Base-by-base conservation (phyloP, 2,797 vertebrate genomes). In the Acestrorhynchus altus region DNA sequence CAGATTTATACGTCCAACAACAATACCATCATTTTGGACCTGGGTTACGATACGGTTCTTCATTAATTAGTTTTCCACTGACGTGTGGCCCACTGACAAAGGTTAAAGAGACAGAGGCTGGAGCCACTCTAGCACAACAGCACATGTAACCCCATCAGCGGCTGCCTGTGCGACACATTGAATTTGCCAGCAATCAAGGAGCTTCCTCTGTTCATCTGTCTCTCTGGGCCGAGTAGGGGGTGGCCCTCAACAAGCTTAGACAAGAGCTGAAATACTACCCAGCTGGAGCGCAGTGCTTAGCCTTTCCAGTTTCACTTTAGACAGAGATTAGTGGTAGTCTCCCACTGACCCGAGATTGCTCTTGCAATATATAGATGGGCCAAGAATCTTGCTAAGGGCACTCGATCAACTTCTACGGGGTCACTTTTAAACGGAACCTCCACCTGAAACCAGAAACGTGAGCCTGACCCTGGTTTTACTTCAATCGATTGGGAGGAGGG, bases 51-150 rank as follows among this genome's bases (percentile, higher is more conserved):
- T 70, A 76, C 26, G 42, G n/a, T 64, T 72, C 57, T 40, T 44
- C 75, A 81, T 81, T 84, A 82, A 84, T 81, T 85, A 72, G 81
- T 76, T 79, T 84, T 80, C 74, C 26, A 28, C 54, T 79, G 76
- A 79, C 44, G 75, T 72, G 57, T 26, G 68, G 72, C 65, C 76
- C 77, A 59, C 72, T 79, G 81, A 81, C 78, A 81, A 73, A 26
- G 72, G 49, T 46, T 74, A 42, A 61, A 72, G 26, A 67, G 63
- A 83, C 76, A 60, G 39, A 67, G 28, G 61, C 67, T 59, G 72
- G 72, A 71, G 66, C 51, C 70, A 56, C 56, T 31, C 73, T 56
- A 74, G 40, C 46, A 57, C 47, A 51, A 40, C 52, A 67, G 68
- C 79, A 24, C 56, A 24, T 68, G 84, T 83, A 85, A 84, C 78